These are phyloP conservation scores for Lathamus discolor DNA, from an alignment of 2,113 vertebrate species.

Conservation along the genomic window DNA sequence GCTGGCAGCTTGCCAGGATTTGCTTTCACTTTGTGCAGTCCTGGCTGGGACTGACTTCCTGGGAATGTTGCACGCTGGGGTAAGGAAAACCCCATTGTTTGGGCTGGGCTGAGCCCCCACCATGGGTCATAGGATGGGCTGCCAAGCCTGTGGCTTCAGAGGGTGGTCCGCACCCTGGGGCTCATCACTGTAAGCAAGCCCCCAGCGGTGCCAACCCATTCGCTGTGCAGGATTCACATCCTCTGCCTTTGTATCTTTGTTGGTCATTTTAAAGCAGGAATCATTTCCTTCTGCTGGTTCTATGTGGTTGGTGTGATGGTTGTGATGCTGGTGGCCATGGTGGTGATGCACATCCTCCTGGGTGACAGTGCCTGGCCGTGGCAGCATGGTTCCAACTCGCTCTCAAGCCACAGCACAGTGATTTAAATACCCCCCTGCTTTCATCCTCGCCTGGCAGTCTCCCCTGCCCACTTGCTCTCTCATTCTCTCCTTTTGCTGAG, in stretches of 20 bases:
- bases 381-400: accelerated
- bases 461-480: background rate
- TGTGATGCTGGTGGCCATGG: background rate
- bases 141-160: background rate
- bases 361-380: background rate
- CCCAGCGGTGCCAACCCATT: background rate
- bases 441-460: background rate
- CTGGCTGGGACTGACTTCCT: background rate
- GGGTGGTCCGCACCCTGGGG: background rate
- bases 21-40: background rate
- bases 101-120: background rate
- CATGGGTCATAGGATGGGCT: background rate
- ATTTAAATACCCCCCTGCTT: background rate
- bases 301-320: background rate
- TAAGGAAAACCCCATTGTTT: constrained; percentile 4
- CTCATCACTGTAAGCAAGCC: background rate
- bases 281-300: background rate
- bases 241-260: background rate
- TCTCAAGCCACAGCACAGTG: background rate
- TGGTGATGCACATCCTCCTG: background rate
- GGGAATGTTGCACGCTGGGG: background rate
- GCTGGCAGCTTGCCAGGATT: background rate
- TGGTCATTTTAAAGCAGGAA: background rate
- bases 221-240: accelerated
- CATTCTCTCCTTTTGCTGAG: background rate